These are phyloP conservation scores for Saimiri boliviensis DNA, from an alignment of 2,113 vertebrate species.

Conservation along the genomic window DNA sequence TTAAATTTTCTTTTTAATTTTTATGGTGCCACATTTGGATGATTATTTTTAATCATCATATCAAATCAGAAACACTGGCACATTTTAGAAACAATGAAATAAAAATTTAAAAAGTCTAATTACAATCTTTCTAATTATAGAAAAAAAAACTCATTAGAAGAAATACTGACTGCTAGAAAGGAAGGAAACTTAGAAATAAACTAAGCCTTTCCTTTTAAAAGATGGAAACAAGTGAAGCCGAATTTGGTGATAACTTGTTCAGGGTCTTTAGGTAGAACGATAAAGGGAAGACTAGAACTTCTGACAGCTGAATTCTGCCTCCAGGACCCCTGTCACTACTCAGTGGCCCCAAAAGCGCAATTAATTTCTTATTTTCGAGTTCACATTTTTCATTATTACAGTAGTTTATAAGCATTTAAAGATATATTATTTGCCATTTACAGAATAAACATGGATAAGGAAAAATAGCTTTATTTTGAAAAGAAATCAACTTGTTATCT, in stretches of 20 bases:
- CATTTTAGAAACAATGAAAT: conserved; percentile 6
- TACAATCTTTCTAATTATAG: neutral
- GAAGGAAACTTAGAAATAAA: neutral
- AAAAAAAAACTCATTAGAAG: neutral
- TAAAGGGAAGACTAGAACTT: neutral
- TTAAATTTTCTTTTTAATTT: neutral
- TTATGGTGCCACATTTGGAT: neutral
- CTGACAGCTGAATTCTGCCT: neutral
- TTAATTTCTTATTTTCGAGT: neutral
- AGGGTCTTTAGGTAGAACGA: neutral
- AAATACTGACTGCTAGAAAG: neutral
- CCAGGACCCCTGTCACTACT: neutral
- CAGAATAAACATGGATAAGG: conserved; percentile 20
- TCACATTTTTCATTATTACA: conserved; percentile 8
- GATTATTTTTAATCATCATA: conserved; percentile 6
- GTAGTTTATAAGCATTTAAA: conserved; percentile 38
- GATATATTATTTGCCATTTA: neutral
- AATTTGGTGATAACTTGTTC: neutral
- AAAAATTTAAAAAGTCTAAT: neutral
- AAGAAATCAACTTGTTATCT: conserved; percentile 50
- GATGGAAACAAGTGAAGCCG: neutral
- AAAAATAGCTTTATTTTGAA: conserved; percentile 72
- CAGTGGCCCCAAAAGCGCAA: neutral
- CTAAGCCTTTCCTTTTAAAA: neutral
- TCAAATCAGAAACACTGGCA: neutral